phyloP scores from a whole-genome alignment of 2,113 vertebrate genomes.

The Indicator indicator region DNA sequence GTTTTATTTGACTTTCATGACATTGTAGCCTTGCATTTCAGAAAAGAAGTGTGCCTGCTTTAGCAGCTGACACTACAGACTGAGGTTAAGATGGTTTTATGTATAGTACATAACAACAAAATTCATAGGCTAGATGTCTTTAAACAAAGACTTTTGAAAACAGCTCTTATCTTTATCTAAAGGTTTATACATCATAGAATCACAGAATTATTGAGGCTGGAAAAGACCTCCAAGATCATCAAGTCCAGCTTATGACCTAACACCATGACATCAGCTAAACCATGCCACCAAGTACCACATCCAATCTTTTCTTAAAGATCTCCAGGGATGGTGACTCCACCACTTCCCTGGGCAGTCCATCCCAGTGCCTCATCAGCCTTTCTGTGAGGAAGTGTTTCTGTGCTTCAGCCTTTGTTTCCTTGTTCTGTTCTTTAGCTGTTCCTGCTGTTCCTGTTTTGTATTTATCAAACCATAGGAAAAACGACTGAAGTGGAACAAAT shows the following conservation, averaged over 20 bases:
- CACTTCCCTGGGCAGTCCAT: no score
- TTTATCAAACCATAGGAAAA: neutral
- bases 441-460: neutral
- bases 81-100: neutral
- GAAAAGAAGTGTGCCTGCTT: neutral
- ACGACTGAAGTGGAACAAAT: neutral
- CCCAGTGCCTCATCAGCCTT: no score
- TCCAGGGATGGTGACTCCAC: no score
- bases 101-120: neutral
- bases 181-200: conserved; percentile 15
- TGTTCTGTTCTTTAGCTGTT: neutral
- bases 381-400: no score
- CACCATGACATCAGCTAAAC: no score
- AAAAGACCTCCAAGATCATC: no score
- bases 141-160: neutral
- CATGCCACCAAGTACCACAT: no score
- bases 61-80: neutral
- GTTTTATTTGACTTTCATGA: neutral
- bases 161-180: neutral
- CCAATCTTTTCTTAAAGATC: no score
- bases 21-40: neutral
- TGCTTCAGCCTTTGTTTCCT: neutral
- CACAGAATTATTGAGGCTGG: no score
- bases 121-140: neutral
- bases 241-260: no score